Percentiles rank a stretch among this genome's conserved stretches.
These are phyloP conservation scores for Pterocles orientalis DNA, from an alignment of 2,113 vertebrate genomes.

Conservation along the genomic window DNA sequence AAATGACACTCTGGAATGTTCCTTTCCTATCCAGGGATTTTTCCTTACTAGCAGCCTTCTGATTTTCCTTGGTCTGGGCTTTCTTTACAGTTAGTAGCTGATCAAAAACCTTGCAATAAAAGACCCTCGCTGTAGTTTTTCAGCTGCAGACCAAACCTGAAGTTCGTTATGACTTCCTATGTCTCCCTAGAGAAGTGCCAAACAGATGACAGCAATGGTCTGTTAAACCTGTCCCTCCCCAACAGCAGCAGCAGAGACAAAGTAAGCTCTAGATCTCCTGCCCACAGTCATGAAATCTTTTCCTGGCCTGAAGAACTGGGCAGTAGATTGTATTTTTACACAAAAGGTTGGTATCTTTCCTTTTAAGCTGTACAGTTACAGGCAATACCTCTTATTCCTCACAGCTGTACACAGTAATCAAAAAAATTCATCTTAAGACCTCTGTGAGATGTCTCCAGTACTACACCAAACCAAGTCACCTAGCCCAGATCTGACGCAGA, in stretches of 20 bases:
- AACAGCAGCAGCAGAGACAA: neutral
- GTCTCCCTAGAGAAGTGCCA: neutral
- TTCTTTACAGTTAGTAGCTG: neutral
- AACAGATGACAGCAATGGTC: neutral
- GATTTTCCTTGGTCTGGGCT: neutral
- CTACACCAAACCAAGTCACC: neutral
- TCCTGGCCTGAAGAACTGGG: neutral
- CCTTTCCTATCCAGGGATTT: neutral
- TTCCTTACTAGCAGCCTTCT: neutral
- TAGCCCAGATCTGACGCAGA: neutral
- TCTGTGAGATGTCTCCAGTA: neutral
- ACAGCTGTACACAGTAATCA: neutral
- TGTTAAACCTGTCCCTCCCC: neutral
- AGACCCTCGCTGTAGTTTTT: neutral
- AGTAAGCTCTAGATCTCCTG: neutral
- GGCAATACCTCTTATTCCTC: neutral
- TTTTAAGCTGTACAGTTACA: neutral
- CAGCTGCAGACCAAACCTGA: neutral
- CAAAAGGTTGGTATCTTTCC: neutral
- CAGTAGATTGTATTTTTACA: neutral
- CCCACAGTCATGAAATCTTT: neutral
- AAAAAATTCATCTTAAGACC: neutral
- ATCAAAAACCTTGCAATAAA: neutral
- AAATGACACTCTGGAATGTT: slow-evolving; percentile 2
- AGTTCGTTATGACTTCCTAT: neutral